phyloP scores from a whole-genome alignment of 1,140 invertebrate species.

The Lineus longissimus region DNA sequence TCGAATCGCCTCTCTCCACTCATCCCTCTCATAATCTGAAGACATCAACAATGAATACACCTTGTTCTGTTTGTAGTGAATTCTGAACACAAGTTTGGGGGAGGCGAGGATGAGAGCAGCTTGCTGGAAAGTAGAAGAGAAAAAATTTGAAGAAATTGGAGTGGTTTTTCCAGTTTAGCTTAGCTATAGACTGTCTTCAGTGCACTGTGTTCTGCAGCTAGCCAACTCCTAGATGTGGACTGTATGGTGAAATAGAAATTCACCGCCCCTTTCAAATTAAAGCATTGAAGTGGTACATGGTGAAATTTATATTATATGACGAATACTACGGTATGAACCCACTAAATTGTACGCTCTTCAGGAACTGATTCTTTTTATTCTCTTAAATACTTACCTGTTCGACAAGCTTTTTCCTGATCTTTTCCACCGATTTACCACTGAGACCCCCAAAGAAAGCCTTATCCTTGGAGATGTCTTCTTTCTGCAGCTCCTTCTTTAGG shows the following conservation, averaged over 20 bases:
- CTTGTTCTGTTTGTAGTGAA: slow-evolving; percentile 63
- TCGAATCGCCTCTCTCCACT: slow-evolving; percentile 88
- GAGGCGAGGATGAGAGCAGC: slow-evolving; percentile 83
- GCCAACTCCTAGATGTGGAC: no score
- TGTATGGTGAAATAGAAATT: no score
- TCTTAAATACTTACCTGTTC: slow-evolving; percentile 64
- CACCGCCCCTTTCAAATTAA: no score
- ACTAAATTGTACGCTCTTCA: no score
- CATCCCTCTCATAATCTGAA: slow-evolving; percentile 86
- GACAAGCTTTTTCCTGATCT: slow-evolving; percentile 80
- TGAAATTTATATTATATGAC: no score
- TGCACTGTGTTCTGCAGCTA: no score
- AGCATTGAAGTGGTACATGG: no score
- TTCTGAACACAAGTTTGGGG: slow-evolving; percentile 78
- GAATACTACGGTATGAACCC: no score
- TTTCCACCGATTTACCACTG: slow-evolving; percentile 59
- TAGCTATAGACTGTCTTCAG: neutral
- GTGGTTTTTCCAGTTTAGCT: no score
- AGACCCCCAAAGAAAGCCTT: no score
- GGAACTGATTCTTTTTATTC: no score
- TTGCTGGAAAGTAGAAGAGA: slow-evolving; percentile 56
- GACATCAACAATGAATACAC: slow-evolving; percentile 81
- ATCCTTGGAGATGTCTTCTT: slow-evolving; percentile 20
- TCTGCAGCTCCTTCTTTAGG: slow-evolving; percentile 38
- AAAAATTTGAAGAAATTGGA: neutral